phyloP scores from a whole-genome alignment of 2,888 invertebrate genomes.

The Busseola fusca region DNA sequence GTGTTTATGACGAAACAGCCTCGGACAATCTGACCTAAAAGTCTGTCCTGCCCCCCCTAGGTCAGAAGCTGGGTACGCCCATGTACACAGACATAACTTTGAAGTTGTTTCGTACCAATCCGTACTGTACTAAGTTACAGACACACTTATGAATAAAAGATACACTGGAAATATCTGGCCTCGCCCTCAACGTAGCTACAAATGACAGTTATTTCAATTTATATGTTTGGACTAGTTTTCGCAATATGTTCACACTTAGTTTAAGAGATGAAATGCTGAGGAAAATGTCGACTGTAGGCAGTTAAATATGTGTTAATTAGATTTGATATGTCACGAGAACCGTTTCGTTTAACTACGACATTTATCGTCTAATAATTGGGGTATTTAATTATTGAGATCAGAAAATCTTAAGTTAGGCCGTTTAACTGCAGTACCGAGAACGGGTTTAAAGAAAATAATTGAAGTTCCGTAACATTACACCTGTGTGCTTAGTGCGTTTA shows the following conservation, averaged over 20 bases:
- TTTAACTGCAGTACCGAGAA: neutral
- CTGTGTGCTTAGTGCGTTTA: too few relatives aligned
- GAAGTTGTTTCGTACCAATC: constrained; percentile 10
- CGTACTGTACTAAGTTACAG: constrained; percentile 12
- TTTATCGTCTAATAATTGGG: neutral
- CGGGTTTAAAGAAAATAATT: neutral
- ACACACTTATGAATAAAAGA: constrained; percentile 52
- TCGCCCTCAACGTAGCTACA: constrained; percentile 25
- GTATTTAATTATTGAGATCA: neutral
- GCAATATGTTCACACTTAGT: constrained; percentile 10
- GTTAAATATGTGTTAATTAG: neutral
- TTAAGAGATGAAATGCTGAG: constrained; percentile 3
- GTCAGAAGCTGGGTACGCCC: too few relatives aligned
- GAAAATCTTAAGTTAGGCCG: neutral
- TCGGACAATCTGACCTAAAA: too few relatives aligned
- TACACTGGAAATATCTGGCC: constrained; percentile 39
- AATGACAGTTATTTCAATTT: constrained; percentile 39
- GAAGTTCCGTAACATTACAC: neutral
- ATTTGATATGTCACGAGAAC: neutral
- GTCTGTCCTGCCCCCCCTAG: too few relatives aligned
- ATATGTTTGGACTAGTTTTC: constrained; percentile 22
- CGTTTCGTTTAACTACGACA: neutral
- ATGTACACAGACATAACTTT: constrained; percentile 13
- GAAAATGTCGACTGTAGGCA: neutral
- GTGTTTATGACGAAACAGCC: too few relatives aligned